Evolutionary conservation across 2,888 invertebrate species (phyloP).

Genomic region (Pantelozetes paolii): DNA sequence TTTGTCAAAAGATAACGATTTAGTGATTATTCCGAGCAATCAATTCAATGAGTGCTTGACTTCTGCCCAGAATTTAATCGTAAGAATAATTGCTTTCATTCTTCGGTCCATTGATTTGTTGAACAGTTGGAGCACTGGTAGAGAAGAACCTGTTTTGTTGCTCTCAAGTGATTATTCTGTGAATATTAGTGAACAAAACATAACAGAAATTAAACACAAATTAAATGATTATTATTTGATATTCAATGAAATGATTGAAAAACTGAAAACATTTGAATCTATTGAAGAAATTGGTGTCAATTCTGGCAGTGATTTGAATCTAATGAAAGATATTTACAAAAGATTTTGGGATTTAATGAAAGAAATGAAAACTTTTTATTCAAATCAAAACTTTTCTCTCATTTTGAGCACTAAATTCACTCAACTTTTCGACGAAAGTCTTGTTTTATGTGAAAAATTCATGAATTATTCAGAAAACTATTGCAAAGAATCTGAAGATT

Average conservation of each 20-base stretch:
- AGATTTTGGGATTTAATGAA: too few species aligned
- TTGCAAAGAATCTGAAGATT: not conserved
- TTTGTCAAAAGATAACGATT: not conserved
- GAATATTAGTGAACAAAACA: not conserved
- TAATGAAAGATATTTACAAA: too few species aligned
- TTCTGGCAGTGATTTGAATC: not conserved
- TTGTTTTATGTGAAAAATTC: not conserved
- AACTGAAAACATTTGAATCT: constrained; percentile 4
- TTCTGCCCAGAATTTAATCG: constrained; percentile 21
- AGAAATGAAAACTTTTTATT: constrained; percentile 15
- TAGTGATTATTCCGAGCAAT: not conserved
- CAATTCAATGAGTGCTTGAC: not conserved
- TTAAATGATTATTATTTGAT: constrained; percentile 1
- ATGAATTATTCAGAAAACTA: not conserved
- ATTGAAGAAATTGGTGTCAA: not conserved
- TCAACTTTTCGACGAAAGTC: not conserved
- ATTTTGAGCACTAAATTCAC: not conserved
- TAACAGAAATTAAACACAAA: constrained; percentile 1
- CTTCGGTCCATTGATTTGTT: constrained; percentile 16
- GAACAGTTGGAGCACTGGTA: not conserved
- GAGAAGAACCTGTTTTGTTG: not conserved
- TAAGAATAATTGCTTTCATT: constrained; percentile 14
- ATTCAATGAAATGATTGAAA: not conserved
- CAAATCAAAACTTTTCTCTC: not conserved
- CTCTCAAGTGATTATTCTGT: not conserved